Base-by-base conservation (phyloP, 2,888 invertebrate species). In the Ophion costatus region DNA sequence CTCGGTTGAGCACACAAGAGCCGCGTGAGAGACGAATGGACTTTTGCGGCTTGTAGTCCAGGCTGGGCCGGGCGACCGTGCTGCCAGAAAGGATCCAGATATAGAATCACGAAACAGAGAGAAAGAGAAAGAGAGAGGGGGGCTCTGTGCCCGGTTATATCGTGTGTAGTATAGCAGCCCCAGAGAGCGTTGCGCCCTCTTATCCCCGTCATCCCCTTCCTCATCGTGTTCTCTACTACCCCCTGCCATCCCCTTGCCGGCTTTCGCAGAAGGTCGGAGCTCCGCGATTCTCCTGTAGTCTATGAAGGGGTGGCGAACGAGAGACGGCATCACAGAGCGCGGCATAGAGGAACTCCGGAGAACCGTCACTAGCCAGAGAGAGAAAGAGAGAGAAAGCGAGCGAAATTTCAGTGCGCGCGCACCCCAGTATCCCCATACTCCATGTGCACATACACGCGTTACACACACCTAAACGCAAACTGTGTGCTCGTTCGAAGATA, bases 11-110 rank as follows among this genome's bases (percentile, higher is more conserved):
- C 14, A 66, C 42, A n/a, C 10, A 14, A 24, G 67, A 57, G 9
- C 45, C 14, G 7, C 67, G 38, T 66, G 45, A 69, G 69, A 63
- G 61, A 33, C 24, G 29, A 95, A 95, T 93, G 94, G 93, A 67
- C 38, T 66, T 79, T 42, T 75, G 78, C 70, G 81, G 84, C 81
- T 84, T 78, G 77, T 75, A 84, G 84, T 79, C 75, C 61, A 38
- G 42, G 5, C 33, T 51, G 73, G 63, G 75, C 69, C 42, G 38
- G 75, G 69, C 77, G 29, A 45, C 45, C 59, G 45, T 63, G 57
- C 75, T 71, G 78, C 63, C 77, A 75, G 73, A 42, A 56, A 42
- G 67, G 80, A 80, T 56, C 63, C 20, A 24, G 71, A 45, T 61
- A 81, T 45, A 80, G 66, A 69, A 73, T 63, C 22, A 45, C 61